These are phyloP conservation scores for Diachasma alloeum DNA, from an alignment of 1,140 invertebrate genomes.

Conservation along the genomic window DNA sequence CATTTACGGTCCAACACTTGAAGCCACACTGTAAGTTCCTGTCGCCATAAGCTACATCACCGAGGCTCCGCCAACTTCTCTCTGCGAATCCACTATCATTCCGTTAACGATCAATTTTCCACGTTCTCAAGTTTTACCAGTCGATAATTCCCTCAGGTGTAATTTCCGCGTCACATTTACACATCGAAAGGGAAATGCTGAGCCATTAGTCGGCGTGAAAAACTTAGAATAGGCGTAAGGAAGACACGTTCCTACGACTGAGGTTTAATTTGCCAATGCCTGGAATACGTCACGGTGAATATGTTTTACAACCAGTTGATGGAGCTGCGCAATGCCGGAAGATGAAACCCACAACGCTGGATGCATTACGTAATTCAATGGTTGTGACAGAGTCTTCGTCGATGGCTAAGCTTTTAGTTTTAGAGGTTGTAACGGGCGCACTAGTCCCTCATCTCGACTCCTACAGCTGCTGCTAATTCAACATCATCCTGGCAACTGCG, in stretches of 20 bases:
- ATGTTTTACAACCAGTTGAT: conserved; percentile 24
- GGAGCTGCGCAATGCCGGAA: conserved; percentile 18
- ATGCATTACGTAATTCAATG: conserved; percentile 14
- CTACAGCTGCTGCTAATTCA: not conserved
- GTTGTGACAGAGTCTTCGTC: not conserved
- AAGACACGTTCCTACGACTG: not conserved
- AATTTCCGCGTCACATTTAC: not conserved
- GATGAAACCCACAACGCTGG: conserved; percentile 1
- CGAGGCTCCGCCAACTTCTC: not conserved
- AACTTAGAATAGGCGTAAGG: not conserved
- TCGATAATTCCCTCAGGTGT: conserved; percentile 9
- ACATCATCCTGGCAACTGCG: not conserved
- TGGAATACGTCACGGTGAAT: conserved; percentile 3
- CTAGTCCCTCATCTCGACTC: not conserved
- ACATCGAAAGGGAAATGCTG: not conserved
- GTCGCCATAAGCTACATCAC: not conserved
- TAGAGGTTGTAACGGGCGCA: not conserved
- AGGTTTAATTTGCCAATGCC: conserved; percentile 13
- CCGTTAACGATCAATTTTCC: conserved; percentile 17
- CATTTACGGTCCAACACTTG: conserved; percentile 13
- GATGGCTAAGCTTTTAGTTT: not conserved
- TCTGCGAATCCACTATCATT: not conserved
- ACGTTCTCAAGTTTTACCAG: conserved; percentile 10
- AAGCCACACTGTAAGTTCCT: not conserved
- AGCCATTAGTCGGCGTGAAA: not conserved